phyloP scores from a whole-genome alignment of 2,888 invertebrate genomes.

The Disparrhopalites patrizii region DNA sequence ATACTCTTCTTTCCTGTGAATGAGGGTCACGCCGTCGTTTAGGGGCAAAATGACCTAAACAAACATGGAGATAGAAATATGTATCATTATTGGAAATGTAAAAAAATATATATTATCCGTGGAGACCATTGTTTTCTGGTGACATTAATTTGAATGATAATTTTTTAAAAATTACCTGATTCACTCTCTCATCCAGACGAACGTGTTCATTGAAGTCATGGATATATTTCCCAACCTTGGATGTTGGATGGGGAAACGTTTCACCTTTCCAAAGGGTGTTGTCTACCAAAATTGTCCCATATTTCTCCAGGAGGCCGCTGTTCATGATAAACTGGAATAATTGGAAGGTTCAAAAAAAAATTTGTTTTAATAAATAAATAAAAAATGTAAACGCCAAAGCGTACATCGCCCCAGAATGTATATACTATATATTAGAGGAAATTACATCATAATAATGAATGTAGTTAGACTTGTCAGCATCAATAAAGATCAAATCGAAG shows the following conservation, averaged over 20 bases:
- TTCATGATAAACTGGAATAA: constrained; percentile 43
- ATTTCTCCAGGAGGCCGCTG: constrained; percentile 30
- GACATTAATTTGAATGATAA: background rate
- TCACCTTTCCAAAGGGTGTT: constrained; percentile 38
- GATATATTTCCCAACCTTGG: constrained; percentile 28
- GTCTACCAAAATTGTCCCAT: constrained; percentile 39
- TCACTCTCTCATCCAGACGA: constrained; percentile 34
- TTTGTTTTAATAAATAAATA: background rate
- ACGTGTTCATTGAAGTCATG: constrained; percentile 41
- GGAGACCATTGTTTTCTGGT: background rate
- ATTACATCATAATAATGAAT: constrained; percentile 44
- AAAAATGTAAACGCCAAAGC: background rate
- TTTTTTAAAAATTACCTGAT: constrained; percentile 33
- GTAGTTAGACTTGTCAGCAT: constrained; percentile 44
- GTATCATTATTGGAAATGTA: too few species aligned
- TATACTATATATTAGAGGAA: background rate
- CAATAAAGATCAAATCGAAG: constrained; percentile 44
- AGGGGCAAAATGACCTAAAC: constrained; percentile 37
- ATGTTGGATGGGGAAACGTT: constrained; percentile 17
- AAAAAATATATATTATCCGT: too few species aligned
- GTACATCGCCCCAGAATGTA: background rate
- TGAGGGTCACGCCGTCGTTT: constrained; percentile 38
- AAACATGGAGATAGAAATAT: background rate
- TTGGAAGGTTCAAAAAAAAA: background rate
- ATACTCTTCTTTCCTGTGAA: constrained; percentile 23